Conservation (phyloP, 2,113 vertebrate genomes). For the Thomomys bottae region DNA sequence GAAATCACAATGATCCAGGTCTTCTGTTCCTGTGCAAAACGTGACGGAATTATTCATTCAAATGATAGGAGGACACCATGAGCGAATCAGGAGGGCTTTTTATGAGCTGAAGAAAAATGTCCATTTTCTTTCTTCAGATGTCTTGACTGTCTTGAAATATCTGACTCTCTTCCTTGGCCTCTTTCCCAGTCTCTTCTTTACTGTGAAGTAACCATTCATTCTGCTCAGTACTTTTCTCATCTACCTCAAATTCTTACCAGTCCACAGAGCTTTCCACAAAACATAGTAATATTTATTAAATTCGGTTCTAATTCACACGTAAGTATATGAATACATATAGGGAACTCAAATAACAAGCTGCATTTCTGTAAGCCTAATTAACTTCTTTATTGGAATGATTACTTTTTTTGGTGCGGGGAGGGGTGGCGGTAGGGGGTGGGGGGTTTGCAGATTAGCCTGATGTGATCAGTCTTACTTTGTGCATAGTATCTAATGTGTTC, state of each 20-base stretch:
- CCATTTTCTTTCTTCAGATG: neutral
- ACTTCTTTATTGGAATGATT: constrained; percentile 2
- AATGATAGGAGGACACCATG: neutral
- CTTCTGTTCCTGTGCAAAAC: neutral
- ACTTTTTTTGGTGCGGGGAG: too few relatives aligned
- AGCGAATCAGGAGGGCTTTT: neutral
- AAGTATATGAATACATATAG: neutral
- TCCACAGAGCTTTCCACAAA: neutral
- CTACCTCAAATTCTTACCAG: neutral
- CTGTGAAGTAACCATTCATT: neutral
- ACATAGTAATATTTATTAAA: too few relatives aligned
- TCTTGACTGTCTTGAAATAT: neutral
- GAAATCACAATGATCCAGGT: constrained; percentile 39
- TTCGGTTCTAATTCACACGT: too few relatives aligned
- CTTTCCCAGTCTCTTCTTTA: neutral
- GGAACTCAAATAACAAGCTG: neutral
- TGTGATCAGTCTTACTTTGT: neutral
- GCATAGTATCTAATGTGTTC: constrained; percentile 11
- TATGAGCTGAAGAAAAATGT: neutral
- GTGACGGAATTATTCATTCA: constrained; percentile 45
- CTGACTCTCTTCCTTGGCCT: neutral
- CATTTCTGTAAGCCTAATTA: neutral
- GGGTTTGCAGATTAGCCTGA: neutral
- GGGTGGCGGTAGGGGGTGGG: too few relatives aligned
- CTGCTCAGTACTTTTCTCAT: neutral